A percentile compares a stretch with the other conserved stretches of the same genome.
Conservation (phyloP, 2,113 vertebrate genomes). For the Tapirus terrestris region DNA sequence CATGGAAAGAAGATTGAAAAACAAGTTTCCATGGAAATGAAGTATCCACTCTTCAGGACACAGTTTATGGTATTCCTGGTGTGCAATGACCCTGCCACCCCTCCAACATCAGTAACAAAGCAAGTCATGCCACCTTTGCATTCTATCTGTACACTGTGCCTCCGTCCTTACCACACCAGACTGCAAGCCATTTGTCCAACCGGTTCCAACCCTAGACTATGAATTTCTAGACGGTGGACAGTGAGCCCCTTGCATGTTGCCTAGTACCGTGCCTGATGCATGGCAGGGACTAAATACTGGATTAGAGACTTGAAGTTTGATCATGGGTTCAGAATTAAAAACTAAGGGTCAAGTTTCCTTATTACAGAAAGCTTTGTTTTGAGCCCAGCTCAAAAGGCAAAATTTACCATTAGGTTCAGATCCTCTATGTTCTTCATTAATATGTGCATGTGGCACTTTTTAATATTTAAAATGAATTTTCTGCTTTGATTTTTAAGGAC, state of each 20-base stretch:
- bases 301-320: background rate
- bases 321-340: background rate
- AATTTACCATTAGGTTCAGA: background rate
- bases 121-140: background rate
- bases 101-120: background rate
- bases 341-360: background rate
- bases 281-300: background rate
- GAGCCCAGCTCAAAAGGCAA: background rate
- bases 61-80: no score
- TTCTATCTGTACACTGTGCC: rapidly evolving
- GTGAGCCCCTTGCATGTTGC: background rate
- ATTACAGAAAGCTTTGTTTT: background rate
- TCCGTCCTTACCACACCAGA: background rate
- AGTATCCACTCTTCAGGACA: background rate
- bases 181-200: background rate
- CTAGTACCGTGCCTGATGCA: background rate
- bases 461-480: background rate
- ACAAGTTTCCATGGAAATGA: background rate
- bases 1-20: background rate
- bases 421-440: background rate
- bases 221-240: background rate
- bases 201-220: background rate
- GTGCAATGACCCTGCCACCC: no score
- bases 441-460: background rate
- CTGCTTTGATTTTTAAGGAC: background rate